phyloP scores from a whole-genome alignment of 2,113 vertebrate species.

The Periophthalmus modestus region DNA sequence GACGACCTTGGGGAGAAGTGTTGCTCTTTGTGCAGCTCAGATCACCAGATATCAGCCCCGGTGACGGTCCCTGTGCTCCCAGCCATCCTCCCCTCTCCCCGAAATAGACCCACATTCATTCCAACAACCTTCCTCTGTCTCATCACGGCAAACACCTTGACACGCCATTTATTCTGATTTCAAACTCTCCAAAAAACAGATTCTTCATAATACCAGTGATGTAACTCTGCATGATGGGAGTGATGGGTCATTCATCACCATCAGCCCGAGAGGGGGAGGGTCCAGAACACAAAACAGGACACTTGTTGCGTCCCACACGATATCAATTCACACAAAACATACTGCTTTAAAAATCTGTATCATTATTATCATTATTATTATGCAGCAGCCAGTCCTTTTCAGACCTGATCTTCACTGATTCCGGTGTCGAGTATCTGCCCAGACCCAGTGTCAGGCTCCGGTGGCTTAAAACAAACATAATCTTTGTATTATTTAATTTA shows the following conservation, averaged over 20 bases:
- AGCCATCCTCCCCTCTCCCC: slow-evolving; percentile 23
- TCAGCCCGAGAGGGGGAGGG: slow-evolving; percentile 33
- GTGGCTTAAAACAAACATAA: too few relatives aligned
- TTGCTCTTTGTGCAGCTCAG: slow-evolving; percentile 15
- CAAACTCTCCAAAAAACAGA: slow-evolving; percentile 38
- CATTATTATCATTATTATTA: too few relatives aligned
- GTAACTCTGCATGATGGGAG: slow-evolving; percentile 51
- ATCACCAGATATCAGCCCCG: slow-evolving; percentile 20
- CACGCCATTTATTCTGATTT: slow-evolving; percentile 58
- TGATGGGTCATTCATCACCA: slow-evolving; percentile 59
- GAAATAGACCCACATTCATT: slow-evolving; percentile 33
- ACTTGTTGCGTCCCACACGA: slow-evolving; percentile 35
- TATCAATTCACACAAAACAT: not conserved
- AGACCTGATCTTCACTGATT: too few relatives aligned
- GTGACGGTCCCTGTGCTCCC: slow-evolving; percentile 6
- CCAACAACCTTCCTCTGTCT: slow-evolving; percentile 12
- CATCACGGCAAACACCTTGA: slow-evolving; percentile 41
- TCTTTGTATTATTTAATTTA: too few relatives aligned
- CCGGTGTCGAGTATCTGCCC: too few relatives aligned
- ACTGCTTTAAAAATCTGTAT: not conserved
- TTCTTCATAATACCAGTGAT: slow-evolving; percentile 48
- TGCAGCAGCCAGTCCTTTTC: too few relatives aligned
- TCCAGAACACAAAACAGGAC: slow-evolving; percentile 6
- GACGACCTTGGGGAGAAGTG: slow-evolving; percentile 28
- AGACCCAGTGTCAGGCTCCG: too few relatives aligned